These are phyloP conservation scores for Eupeodes luniger DNA, from an alignment of 2,888 invertebrate species.

Conservation along the genomic window DNA sequence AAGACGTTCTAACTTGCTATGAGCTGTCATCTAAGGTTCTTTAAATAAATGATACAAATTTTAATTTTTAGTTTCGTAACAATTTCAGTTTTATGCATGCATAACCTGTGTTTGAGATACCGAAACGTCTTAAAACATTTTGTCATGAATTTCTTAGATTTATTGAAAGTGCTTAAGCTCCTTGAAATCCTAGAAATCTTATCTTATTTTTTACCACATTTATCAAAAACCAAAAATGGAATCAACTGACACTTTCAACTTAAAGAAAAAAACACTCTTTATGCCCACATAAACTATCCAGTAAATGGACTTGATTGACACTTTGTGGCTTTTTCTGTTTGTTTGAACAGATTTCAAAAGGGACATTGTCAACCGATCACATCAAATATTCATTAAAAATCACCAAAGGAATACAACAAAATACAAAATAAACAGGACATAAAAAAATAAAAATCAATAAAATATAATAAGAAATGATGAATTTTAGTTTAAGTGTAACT, in stretches of 20 bases:
- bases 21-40: too few relatives aligned
- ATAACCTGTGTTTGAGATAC: too few relatives aligned
- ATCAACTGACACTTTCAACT: background rate
- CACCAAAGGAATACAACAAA: background rate
- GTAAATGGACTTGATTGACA: slow-evolving; percentile 66
- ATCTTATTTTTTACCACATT: too few relatives aligned
- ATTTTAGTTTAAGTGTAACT: slow-evolving; percentile 31
- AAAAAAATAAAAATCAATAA: slow-evolving; percentile 31
- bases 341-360: slow-evolving; percentile 37
- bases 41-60: too few relatives aligned
- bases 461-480: background rate
- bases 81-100: too few relatives aligned
- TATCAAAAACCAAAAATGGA: background rate
- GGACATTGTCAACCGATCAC: slow-evolving; percentile 34
- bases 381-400: slow-evolving; percentile 43
- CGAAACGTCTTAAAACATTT: too few relatives aligned
- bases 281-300: slow-evolving; percentile 19
- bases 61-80: too few relatives aligned
- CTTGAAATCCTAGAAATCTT: too few relatives aligned
- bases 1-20: too few relatives aligned
- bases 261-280: slow-evolving; percentile 12
- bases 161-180: too few relatives aligned
- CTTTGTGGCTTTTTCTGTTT: slow-evolving; percentile 55
- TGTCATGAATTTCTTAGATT: too few relatives aligned
- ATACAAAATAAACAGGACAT: background rate